phyloP scores from a whole-genome alignment of 2,888 invertebrate species.

The Pyrocoelia pectoralis region DNA sequence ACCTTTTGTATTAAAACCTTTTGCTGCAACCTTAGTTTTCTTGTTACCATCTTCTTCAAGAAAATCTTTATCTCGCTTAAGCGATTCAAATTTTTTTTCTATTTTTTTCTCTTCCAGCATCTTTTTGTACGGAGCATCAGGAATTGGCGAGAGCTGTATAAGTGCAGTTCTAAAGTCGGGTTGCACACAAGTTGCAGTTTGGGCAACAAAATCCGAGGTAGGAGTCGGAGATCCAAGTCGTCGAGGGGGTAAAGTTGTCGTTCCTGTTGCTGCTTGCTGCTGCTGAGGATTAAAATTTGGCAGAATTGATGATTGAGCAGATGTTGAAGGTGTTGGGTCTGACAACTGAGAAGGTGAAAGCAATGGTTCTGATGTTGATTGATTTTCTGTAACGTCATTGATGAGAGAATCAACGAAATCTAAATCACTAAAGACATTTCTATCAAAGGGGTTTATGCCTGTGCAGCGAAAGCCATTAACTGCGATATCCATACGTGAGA shows the following conservation, averaged over 20 bases:
- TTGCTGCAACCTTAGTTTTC: slow-evolving; percentile 1
- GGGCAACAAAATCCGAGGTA: background rate
- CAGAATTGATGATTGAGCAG: no score
- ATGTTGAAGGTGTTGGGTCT: no score
- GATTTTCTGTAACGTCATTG: no score
- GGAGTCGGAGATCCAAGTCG: background rate
- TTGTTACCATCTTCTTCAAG: slow-evolving; percentile 17
- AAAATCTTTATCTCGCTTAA: slow-evolving; percentile 17
- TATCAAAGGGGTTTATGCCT: background rate
- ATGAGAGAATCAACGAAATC: background rate
- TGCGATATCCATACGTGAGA: background rate
- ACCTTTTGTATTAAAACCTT: no score
- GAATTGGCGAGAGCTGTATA: background rate
- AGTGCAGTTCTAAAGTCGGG: background rate
- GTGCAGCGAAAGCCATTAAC: background rate
- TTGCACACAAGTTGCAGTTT: background rate
- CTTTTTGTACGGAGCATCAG: background rate
- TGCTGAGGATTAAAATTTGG: no score
- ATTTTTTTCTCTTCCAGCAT: background rate
- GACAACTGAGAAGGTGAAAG: no score
- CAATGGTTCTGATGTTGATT: no score
- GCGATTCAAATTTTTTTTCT: no score
- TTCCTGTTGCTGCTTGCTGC: no score
- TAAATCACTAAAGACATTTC: background rate
- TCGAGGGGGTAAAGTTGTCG: background rate